These are phyloP conservation scores for Silurus glanis DNA, from an alignment of 2,113 vertebrate genomes.

Conservation along the genomic window DNA sequence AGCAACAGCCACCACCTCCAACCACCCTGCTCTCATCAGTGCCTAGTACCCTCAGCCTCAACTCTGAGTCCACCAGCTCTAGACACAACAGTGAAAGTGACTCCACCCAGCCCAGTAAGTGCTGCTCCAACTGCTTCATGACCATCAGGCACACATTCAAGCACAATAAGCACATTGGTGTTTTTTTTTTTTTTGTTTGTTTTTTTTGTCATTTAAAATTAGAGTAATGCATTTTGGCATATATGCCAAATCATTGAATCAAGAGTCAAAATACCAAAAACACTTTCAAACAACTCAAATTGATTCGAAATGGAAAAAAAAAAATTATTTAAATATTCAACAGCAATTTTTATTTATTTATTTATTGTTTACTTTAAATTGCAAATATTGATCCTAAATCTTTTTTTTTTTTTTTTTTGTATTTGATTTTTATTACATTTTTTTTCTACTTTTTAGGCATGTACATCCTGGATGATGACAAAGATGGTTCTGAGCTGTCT, in stretches of 20 bases:
- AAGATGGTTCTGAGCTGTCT: slow-evolving; percentile 82
- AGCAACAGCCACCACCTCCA: slow-evolving; percentile 73
- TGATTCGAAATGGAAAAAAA: too few relatives aligned
- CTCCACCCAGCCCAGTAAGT: slow-evolving; percentile 88
- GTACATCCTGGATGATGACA: slow-evolving; percentile 94
- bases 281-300: too few relatives aligned
- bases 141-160: slow-evolving; percentile 6
- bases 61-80: slow-evolving; percentile 94
- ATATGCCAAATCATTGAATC: background rate
- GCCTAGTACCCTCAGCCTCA: slow-evolving; percentile 79
- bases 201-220: background rate
- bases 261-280: background rate
- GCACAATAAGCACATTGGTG: background rate
- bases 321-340: background rate
- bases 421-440: too few relatives aligned
- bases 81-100: slow-evolving; percentile 98
- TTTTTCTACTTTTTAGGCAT: slow-evolving; percentile 78
- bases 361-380: background rate
- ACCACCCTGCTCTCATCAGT: slow-evolving; percentile 73
- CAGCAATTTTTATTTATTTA: background rate
- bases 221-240: background rate
- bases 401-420: too few relatives aligned
- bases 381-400: background rate
- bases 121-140: background rate
- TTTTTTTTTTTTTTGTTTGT: background rate